Evolutionary conservation across 2,888 invertebrate genomes (phyloP), one percentile per base, ranked within the genome.

Genomic region (Andrena trimmerana): DNA sequence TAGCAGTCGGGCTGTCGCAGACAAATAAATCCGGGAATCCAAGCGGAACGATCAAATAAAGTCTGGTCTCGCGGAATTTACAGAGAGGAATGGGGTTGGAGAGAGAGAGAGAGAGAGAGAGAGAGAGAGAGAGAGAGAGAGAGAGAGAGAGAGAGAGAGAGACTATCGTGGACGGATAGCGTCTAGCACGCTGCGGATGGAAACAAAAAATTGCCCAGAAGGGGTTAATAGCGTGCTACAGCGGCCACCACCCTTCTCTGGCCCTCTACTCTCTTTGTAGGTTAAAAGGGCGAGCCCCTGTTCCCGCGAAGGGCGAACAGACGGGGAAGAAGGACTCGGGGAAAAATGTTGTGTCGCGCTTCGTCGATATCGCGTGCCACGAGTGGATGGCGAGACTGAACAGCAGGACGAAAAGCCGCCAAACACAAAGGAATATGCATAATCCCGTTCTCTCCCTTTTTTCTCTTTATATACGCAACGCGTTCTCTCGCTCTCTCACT

Each of bases 381-480:
- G 69, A 75, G 75, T 65, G 66, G 79, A 42, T 65, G 68, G 69
- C 42, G 42, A 42, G 42, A 42, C 16, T 42, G 70, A 66, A 75
- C 36, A 16, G 60, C 31, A 54, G 52, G 65, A 70, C 54, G 75
- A 66, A 66, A 57, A 75, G 70, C 66, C 24, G 70, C 57, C 31
- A 20, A 48, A 42, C 59, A 79, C 70, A 79, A 79, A 79, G 79
- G 75, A 52, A 75, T 75, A 75, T 79, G 69, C 66, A 79, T 79
- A 79, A 79, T 68, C 65, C 59, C 33, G 36, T 66, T 63, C 48
- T 60, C 33, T 69, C 20, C 16, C 33, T 42, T 20, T 48, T 54
- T 48, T 57, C 57, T 42, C 62, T 70, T 65, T 62, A 62, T 75
- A 62, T 31, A 52, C 60, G 50, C 27, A 60, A 59, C 33, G 31